Conservation (phyloP, 2,113 vertebrate species). For the Mixornis gularis region DNA sequence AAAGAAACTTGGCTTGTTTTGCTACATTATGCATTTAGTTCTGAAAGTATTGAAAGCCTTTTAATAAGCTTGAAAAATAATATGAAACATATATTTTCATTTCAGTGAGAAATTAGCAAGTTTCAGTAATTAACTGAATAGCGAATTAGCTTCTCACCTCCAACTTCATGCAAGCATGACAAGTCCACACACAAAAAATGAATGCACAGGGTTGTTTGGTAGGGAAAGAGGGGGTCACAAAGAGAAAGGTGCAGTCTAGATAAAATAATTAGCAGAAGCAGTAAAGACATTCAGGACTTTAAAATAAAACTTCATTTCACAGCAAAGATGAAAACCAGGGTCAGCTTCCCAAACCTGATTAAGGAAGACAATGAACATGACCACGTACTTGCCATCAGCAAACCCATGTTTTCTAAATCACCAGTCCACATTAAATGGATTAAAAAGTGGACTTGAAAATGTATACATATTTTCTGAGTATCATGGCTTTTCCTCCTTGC, state of each 20-base stretch:
- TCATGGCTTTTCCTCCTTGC: not conserved
- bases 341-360: not conserved
- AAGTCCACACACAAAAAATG: not conserved
- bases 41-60: not conserved
- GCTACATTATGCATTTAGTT: not conserved
- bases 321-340: not conserved
- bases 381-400: not conserved
- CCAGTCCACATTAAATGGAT: not conserved
- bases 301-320: not conserved
- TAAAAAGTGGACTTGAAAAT: not conserved
- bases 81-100: not conserved
- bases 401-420: not conserved
- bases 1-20: not conserved
- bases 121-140: not conserved
- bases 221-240: fast-evolving
- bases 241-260: not conserved
- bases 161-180: not conserved
- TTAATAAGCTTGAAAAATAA: not conserved
- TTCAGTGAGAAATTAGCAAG: not conserved
- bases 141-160: not conserved
- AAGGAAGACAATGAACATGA: not conserved
- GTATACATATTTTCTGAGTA: not conserved
- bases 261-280: not conserved
- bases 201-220: not conserved
- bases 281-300: not conserved